Percentiles rank a stretch among this genome's conserved stretches.
phyloP scores from a whole-genome alignment of 37 sponge, comb jelly and placozoan genomes.

The Haliclona indistincta region DNA sequence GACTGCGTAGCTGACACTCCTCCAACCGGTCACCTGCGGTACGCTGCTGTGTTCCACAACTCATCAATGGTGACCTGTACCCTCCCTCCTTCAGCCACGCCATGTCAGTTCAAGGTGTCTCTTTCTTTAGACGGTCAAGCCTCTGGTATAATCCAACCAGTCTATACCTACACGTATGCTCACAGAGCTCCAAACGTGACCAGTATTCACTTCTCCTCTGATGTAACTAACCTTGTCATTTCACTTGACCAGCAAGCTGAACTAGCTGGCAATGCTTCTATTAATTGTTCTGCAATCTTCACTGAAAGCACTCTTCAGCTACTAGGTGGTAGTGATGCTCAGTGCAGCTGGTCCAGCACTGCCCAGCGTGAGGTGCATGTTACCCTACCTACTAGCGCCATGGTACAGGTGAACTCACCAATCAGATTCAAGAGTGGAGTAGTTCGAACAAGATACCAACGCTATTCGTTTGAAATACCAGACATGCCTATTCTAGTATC shows the following conservation, averaged over 20 bases:
- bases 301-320: conserved; percentile 13
- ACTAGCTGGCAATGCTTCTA: background rate
- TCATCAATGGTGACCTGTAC: conserved; percentile 34
- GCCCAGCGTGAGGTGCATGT: conserved; percentile 20
- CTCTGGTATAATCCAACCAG: conserved; percentile 41
- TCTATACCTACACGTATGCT: conserved; percentile 31
- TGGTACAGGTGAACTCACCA: conserved; percentile 21
- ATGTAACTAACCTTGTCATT: conserved; percentile 42
- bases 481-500: conserved; percentile 25
- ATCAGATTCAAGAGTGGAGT: conserved; percentile 40
- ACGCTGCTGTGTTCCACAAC: conserved; percentile 30
- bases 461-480: conserved; percentile 28
- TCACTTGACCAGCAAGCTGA: conserved; percentile 55
- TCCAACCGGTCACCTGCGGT: background rate
- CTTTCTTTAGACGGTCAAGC: conserved; percentile 71
- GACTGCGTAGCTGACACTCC: conserved; percentile 10
- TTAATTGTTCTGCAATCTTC: conserved; percentile 40
- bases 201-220: conserved; percentile 49
- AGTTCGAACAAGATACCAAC: conserved; percentile 10
- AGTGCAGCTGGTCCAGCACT: conserved; percentile 31
- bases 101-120: conserved; percentile 56
- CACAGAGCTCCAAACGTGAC: conserved; percentile 39
- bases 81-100: conserved; percentile 55
- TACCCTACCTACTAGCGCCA: conserved; percentile 41
- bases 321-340: conserved; percentile 41